Evolutionary conservation across 2,113 vertebrate genomes (phyloP).

Genomic region (Microtus richardsoni): DNA sequence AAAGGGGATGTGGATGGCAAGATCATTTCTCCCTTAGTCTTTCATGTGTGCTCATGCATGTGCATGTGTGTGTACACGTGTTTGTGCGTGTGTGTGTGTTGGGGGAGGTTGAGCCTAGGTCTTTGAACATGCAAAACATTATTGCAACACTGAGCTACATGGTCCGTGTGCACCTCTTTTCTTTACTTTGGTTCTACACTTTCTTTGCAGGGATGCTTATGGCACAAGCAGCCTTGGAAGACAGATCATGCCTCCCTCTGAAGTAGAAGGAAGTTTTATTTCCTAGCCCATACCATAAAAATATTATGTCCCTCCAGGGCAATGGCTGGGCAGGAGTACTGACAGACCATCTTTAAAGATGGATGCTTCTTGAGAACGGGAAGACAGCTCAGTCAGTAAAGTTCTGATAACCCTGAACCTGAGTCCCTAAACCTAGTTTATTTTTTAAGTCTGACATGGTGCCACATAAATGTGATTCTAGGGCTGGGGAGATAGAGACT

Average conservation of each 20-base stretch:
- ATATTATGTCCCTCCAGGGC: not conserved
- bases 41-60: not conserved
- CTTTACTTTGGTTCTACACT: not conserved
- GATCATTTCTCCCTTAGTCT: not conserved
- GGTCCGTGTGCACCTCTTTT: fast-evolving
- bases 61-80: not conserved
- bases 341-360: not conserved
- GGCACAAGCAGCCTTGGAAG: not conserved
- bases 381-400: too few species aligned
- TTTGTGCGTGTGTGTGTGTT: not conserved
- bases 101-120: not conserved
- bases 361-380: not conserved
- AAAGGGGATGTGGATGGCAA: not conserved
- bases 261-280: not conserved
- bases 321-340: not conserved
- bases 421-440: not conserved
- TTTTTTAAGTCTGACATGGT: not conserved
- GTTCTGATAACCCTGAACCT: not conserved
- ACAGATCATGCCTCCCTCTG: not conserved
- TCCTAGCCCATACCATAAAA: not conserved
- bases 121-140: not conserved
- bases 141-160: not conserved
- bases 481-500: not conserved
- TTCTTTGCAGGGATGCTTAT: not conserved
- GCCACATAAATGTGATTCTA: not conserved